A percentile compares a stretch with the other conserved stretches of the same genome.
These are phyloP conservation scores for Leptocoma aspasia DNA, from an alignment of 2,113 vertebrate species.

Conservation along the genomic window DNA sequence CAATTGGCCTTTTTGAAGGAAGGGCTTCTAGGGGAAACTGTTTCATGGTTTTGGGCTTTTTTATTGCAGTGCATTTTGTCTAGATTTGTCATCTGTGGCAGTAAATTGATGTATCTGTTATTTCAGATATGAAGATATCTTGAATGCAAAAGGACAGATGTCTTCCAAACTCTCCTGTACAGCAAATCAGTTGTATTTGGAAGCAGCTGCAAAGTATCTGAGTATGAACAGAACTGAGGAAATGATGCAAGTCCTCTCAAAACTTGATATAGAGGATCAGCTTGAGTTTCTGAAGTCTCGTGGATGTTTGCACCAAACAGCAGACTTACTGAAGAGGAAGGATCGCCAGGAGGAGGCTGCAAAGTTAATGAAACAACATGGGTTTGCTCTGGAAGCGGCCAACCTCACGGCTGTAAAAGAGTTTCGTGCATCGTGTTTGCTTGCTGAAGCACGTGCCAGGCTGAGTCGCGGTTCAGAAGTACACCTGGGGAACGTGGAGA, in stretches of 20 bases:
- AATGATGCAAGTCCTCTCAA: constrained; percentile 76
- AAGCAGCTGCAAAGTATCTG: constrained; percentile 77
- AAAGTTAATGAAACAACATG: constrained; percentile 74
- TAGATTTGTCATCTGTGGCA: background rate
- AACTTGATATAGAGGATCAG: constrained; percentile 75
- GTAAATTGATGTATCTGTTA: background rate
- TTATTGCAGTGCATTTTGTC: background rate
- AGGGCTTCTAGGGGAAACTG: background rate
- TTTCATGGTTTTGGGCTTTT: background rate
- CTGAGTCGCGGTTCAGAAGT: background rate
- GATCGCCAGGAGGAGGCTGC: constrained; percentile 77
- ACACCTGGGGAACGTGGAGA: background rate
- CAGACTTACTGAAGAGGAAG: constrained; percentile 71
- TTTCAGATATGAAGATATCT: constrained; percentile 71
- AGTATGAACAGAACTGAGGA: constrained; percentile 65
- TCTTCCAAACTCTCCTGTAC: constrained; percentile 69
- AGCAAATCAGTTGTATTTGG: constrained; percentile 74
- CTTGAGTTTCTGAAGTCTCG: constrained; percentile 76
- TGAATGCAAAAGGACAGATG: constrained; percentile 48
- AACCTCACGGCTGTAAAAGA: constrained; percentile 66
- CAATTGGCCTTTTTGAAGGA: background rate
- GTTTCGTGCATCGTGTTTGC: constrained; percentile 73
- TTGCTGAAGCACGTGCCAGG: constrained; percentile 64
- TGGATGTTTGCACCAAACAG: constrained; percentile 66
- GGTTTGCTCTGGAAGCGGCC: constrained; percentile 74